Evolutionary conservation across 2,888 invertebrate genomes (phyloP).

Genomic region (Cryptops parisi): DNA sequence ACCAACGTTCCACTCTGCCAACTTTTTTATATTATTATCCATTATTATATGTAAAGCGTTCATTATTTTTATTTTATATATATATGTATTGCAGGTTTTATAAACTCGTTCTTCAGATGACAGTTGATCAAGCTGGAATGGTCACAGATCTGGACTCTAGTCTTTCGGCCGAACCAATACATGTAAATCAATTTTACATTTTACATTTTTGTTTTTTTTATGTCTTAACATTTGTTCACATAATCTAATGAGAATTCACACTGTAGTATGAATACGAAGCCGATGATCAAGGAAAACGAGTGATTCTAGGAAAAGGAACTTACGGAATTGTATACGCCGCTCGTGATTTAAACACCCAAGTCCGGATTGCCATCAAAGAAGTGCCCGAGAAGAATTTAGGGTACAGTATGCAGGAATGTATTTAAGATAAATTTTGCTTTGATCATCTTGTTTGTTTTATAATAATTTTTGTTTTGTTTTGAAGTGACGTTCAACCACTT

Average conservation of each 20-base stretch:
- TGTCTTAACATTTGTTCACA: neutral
- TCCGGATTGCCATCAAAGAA: conserved; percentile 93
- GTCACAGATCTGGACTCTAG: conserved; percentile 61
- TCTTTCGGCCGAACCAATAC: conserved; percentile 54
- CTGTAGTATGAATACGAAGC: conserved; percentile 73
- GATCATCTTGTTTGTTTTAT: neutral
- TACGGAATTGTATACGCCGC: conserved; percentile 93
- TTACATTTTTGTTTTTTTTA: neutral
- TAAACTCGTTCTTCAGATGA: conserved; percentile 69
- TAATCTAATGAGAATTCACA: neutral
- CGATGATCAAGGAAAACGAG: conserved; percentile 73
- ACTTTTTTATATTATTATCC: too few relatives aligned
- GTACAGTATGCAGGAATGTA: conserved; percentile 25
- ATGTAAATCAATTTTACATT: too few relatives aligned
- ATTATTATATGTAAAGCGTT: too few relatives aligned
- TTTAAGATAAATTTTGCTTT: neutral
- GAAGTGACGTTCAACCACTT: conserved; percentile 79
- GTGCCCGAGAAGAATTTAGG: conserved; percentile 91
- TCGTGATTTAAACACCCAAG: conserved; percentile 80
- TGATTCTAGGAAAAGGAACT: conserved; percentile 84
- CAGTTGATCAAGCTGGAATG: conserved; percentile 67
- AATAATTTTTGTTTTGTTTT: conserved; percentile 7
- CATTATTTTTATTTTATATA: neutral
- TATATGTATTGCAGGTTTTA: conserved; percentile 42
- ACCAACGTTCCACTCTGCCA: too few relatives aligned